These are phyloP conservation scores for Gymnoscopelus braueri DNA, from an alignment of 2,797 vertebrate genomes.

Conservation along the genomic window DNA sequence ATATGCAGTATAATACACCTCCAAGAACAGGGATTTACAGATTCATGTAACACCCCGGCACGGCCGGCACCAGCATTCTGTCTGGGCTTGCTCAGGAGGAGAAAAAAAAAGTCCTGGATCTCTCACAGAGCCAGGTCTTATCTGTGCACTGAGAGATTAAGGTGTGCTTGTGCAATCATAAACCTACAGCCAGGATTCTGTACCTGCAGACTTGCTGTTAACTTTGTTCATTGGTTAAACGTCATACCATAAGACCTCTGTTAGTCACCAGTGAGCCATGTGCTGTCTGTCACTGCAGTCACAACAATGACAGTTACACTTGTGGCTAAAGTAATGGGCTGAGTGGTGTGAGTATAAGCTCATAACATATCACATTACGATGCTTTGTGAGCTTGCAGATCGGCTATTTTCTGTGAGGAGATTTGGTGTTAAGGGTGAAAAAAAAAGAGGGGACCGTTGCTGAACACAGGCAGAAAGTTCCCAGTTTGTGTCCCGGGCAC, in stretches of 20 bases:
- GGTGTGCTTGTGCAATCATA: conserved; percentile 56
- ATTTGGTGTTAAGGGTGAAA: too few species aligned
- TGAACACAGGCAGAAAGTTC: too few species aligned
- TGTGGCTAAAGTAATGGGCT: neutral
- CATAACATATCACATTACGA: too few species aligned
- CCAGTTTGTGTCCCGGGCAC: too few species aligned
- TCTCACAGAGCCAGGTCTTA: conserved; percentile 6
- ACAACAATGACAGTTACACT: neutral
- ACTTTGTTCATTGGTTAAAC: conserved; percentile 39
- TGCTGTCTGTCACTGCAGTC: neutral
- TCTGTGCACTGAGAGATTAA: conserved; percentile 17
- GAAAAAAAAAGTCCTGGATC: conserved; percentile 15
- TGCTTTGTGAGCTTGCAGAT: too few species aligned
- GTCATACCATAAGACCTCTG: neutral
- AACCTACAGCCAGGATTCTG: conserved; percentile 5
- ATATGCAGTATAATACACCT: neutral
- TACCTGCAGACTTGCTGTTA: conserved; percentile 14
- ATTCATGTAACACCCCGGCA: conserved; percentile 10
- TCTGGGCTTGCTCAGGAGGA: conserved; percentile 32
- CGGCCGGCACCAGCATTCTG: conserved; percentile 4
- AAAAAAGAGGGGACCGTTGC: too few species aligned
- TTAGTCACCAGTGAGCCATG: neutral
- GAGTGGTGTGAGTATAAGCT: neutral
- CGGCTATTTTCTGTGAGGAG: too few species aligned
- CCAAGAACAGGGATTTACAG: conserved; percentile 5